These are phyloP conservation scores for Pseudochromis fuscus DNA, from an alignment of 2,797 vertebrate species.

Conservation along the genomic window DNA sequence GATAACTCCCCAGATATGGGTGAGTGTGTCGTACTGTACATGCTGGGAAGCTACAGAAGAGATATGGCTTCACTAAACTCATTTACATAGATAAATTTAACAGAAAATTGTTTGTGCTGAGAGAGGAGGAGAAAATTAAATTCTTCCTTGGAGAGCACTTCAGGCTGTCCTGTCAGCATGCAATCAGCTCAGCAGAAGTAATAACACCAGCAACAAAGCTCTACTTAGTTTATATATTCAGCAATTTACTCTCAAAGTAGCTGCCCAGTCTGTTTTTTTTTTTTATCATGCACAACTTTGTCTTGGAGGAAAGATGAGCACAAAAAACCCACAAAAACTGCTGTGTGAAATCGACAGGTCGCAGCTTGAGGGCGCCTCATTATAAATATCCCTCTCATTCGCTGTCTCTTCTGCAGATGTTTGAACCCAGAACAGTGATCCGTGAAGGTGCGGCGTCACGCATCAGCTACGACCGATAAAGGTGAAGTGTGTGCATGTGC, in stretches of 20 bases:
- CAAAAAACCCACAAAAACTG: not conserved
- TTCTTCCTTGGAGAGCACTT: not conserved
- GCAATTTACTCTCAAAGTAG: not conserved
- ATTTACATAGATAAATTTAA: not conserved
- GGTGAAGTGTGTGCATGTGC: constrained; percentile 7
- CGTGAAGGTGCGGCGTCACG: constrained; percentile 32
- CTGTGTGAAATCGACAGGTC: constrained; percentile 6
- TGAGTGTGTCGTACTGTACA: not conserved
- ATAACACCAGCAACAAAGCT: not conserved
- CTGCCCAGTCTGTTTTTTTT: not conserved
- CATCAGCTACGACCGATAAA: constrained; percentile 30
- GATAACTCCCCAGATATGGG: too few relatives aligned
- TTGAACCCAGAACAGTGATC: constrained; percentile 35
- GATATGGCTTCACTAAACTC: not conserved
- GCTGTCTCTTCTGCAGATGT: constrained; percentile 26
- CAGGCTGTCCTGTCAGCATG: not conserved
- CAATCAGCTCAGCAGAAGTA: not conserved
- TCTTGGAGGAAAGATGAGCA: too few relatives aligned
- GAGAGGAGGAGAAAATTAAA: not conserved
- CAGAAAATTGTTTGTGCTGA: not conserved
- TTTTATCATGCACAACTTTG: not conserved
- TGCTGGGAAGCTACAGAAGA: not conserved
- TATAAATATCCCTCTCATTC: constrained; percentile 3
- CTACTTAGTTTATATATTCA: not conserved
- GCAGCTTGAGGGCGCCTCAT: not conserved